These are phyloP conservation scores for Slavum lentiscoides DNA, from an alignment of 2,888 invertebrate species.

Conservation along the genomic window DNA sequence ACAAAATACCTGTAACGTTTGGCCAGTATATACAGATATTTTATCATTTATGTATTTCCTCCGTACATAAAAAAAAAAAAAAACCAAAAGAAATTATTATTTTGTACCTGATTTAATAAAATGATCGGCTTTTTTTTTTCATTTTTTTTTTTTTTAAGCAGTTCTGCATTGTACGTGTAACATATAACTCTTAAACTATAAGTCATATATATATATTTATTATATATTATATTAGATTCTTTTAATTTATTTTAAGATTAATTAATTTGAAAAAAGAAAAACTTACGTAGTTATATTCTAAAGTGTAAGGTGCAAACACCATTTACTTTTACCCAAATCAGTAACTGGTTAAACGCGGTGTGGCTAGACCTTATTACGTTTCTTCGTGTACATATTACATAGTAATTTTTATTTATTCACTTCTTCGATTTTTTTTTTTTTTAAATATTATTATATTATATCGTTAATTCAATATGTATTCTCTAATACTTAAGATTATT, in stretches of 20 bases:
- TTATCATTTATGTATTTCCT: slow-evolving; percentile 44
- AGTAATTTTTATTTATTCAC: slow-evolving; percentile 25
- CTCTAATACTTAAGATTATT: background rate
- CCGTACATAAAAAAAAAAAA: slow-evolving; percentile 24
- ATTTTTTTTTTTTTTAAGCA: slow-evolving; percentile 35
- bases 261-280: background rate
- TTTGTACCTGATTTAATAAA: slow-evolving; percentile 43
- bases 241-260: slow-evolving; percentile 34
- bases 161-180: slow-evolving; percentile 28
- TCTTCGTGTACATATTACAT: background rate
- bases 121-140: slow-evolving; percentile 23
- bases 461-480: slow-evolving; percentile 11
- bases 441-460: slow-evolving; percentile 16
- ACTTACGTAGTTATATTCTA: slow-evolving; percentile 41
- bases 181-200: slow-evolving; percentile 20
- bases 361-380: slow-evolving; percentile 31
- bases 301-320: slow-evolving; percentile 45
- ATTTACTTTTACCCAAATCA: slow-evolving; percentile 25
- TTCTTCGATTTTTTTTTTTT: slow-evolving; percentile 28
- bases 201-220: slow-evolving; percentile 16
- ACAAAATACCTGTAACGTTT: slow-evolving; percentile 28
- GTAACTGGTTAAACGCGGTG: slow-evolving; percentile 8
- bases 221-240: slow-evolving; percentile 21
- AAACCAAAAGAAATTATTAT: slow-evolving; percentile 36
- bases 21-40: slow-evolving; percentile 49